These are phyloP conservation scores for Epizoanthus fatuus DNA, from an alignment of 92 coral and sea anemone species.

Conservation along the genomic window DNA sequence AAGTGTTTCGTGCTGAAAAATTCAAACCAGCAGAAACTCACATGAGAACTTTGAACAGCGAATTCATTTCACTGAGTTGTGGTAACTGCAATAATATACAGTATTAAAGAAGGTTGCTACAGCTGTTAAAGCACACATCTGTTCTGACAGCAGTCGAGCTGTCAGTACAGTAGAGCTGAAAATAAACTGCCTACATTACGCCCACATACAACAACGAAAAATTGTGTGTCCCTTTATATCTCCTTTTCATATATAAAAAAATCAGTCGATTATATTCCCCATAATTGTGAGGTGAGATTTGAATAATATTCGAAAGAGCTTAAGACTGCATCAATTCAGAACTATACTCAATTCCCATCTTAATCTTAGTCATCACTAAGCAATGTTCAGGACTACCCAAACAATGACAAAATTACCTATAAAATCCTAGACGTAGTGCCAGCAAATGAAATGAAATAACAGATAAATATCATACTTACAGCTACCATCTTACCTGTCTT, in stretches of 20 bases:
- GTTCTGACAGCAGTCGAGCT: too few relatives aligned
- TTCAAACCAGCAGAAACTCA: too few relatives aligned
- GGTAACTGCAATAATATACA: too few relatives aligned
- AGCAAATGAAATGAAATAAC: not conserved
- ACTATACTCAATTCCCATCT: not conserved
- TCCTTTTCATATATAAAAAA: not conserved
- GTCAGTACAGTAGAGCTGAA: too few relatives aligned
- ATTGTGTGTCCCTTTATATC: not conserved
- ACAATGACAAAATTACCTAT: not conserved
- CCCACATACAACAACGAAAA: not conserved
- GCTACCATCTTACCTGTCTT: conserved; percentile 64
- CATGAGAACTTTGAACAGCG: too few relatives aligned
- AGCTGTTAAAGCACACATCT: too few relatives aligned
- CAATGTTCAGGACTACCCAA: not conserved
- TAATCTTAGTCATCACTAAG: too few relatives aligned
- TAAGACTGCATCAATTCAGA: not conserved
- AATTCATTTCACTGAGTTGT: too few relatives aligned
- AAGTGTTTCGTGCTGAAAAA: too few relatives aligned
- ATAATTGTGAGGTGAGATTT: not conserved
- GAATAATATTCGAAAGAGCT: not conserved
- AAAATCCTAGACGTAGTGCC: not conserved
- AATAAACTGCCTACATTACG: not conserved
- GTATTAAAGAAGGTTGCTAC: too few relatives aligned
- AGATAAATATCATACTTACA: not conserved
- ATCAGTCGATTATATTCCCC: not conserved